phyloP scores from a whole-genome alignment of 1,140 invertebrate species.

The Tetragnatha versicolor region DNA sequence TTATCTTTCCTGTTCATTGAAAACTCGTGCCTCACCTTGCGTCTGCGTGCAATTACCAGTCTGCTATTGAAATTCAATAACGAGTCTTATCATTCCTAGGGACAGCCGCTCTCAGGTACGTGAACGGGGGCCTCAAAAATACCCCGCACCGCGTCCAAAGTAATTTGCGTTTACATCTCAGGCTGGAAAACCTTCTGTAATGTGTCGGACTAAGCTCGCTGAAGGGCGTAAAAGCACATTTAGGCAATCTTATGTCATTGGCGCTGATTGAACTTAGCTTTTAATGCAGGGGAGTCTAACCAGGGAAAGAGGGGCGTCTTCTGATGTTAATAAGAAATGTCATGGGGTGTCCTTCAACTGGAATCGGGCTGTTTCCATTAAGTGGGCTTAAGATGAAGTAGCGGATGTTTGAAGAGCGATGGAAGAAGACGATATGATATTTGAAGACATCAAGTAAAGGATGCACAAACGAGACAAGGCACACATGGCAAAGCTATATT shows the following conservation, averaged over 20 bases:
- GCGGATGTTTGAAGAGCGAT: too few relatives aligned
- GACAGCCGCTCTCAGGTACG: background rate
- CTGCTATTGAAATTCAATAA: too few relatives aligned
- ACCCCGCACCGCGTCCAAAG: background rate
- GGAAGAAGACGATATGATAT: too few relatives aligned
- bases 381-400: background rate
- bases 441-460: too few relatives aligned
- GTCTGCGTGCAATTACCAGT: too few relatives aligned
- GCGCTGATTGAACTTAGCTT: constrained; percentile 5
- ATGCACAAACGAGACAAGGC: too few relatives aligned
- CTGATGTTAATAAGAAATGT: background rate
- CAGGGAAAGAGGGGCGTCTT: background rate
- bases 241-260: constrained; percentile 16
- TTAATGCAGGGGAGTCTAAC: too few relatives aligned
- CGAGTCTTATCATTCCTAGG: too few relatives aligned
- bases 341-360: background rate
- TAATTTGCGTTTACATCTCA: constrained; percentile 20
- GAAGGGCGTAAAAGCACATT: constrained; percentile 12
- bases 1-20: too few relatives aligned
- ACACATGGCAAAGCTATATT: too few relatives aligned
- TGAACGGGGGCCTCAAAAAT: constrained; percentile 5
- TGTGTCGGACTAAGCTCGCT: background rate
- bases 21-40: too few relatives aligned
- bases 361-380: background rate
- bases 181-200: constrained; percentile 10